Conservation (phyloP, 2,888 invertebrate species). For the Drosophila borborema region DNA sequence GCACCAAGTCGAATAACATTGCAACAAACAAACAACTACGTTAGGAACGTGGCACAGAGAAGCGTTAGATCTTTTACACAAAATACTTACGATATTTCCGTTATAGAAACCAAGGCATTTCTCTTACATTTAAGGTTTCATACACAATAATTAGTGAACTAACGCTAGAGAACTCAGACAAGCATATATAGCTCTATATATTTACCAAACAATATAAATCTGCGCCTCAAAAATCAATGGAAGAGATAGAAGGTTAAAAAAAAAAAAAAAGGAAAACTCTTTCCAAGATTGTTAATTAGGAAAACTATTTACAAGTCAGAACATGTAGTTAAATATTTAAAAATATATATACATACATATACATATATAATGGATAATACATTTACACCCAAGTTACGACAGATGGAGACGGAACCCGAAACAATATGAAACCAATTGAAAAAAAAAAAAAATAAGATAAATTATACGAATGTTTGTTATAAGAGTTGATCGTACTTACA, state of each 20-base stretch:
- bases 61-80: conserved; percentile 70
- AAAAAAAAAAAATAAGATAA: conserved; percentile 3
- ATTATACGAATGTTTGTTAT: conserved; percentile 65
- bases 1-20: conserved; percentile 78
- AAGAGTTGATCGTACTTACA: conserved; percentile 49
- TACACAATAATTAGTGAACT: conserved; percentile 79
- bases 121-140: conserved; percentile 79
- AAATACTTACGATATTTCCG: conserved; percentile 66
- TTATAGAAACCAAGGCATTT: conserved; percentile 77
- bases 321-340: conserved; percentile 75
- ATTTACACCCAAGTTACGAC: conserved; percentile 53
- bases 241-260: conserved; percentile 21
- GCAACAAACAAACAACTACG: conserved; percentile 54
- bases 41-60: conserved; percentile 39
- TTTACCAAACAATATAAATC: conserved; percentile 46
- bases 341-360: conserved; percentile 41
- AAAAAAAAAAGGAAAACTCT: conserved; percentile 42
- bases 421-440: conserved; percentile 54
- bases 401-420: conserved; percentile 50
- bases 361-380: conserved; percentile 38
- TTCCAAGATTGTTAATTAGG: conserved; percentile 68
- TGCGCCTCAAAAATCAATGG: conserved; percentile 37
- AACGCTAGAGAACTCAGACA: conserved; percentile 71
- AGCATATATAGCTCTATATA: conserved; percentile 49
- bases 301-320: conserved; percentile 77